A percentile compares a stretch with the other conserved stretches of the same genome.
Evolutionary conservation across 2,797 vertebrate species (phyloP).

Genomic region (Tangara arthus): DNA sequence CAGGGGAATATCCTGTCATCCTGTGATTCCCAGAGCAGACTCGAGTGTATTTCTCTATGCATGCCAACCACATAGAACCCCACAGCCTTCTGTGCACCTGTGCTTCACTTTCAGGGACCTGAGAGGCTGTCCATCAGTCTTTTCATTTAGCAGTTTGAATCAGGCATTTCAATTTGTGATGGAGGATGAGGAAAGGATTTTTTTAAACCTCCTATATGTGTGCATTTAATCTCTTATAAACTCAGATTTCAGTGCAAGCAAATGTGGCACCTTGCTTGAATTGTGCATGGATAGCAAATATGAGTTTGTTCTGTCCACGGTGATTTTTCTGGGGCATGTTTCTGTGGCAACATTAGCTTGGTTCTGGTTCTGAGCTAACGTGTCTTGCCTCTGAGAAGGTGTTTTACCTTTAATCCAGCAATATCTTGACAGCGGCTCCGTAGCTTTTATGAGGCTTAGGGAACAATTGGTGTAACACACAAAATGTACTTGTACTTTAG

Average conservation of each 20-base stretch:
- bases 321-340: background rate
- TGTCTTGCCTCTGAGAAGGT: background rate
- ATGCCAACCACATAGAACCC: background rate
- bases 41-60: background rate
- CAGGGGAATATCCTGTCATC: background rate
- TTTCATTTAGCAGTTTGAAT: background rate
- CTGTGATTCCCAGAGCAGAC: background rate
- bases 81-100: background rate
- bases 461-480: accelerated
- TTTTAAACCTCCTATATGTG: background rate
- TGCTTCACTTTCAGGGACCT: background rate
- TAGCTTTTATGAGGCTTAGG: background rate
- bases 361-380: background rate
- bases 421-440: accelerated
- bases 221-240: background rate
- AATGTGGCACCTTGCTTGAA: background rate
- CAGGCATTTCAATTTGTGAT: background rate
- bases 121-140: background rate
- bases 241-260: background rate
- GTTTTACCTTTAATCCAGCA: background rate
- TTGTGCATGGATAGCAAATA: background rate
- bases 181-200: background rate
- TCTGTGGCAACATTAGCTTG: background rate
- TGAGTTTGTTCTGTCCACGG: background rate
- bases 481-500: background rate